Evolutionary conservation across 2,888 invertebrate genomes (phyloP), one percentile per base, ranked within the genome.

Genomic region (Drosophila limbata): DNA sequence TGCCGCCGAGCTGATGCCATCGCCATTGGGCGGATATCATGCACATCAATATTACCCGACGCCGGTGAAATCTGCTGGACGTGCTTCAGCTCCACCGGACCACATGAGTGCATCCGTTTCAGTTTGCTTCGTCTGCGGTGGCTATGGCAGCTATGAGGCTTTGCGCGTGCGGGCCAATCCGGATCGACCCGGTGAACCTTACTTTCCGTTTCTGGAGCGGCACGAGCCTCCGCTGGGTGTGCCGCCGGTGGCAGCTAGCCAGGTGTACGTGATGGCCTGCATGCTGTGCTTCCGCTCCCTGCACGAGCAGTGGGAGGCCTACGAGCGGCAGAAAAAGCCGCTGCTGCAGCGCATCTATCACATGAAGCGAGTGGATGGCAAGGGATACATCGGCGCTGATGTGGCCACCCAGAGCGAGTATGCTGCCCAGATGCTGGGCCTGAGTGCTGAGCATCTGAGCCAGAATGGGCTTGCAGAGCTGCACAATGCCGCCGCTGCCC

Each of bases 401-500:
- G 96, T 98, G 95, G 95, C 96, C 56, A 94, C 97, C 79, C 97
- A 97, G 92, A 97, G 97, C 56, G 98, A 98, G 93, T 98, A 98
- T 93, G 98, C 97, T 55, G 97, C 98, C 25, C 97, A 97, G 91
- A 95, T 98, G 84, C 94, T 97, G 65, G 97, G 97, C 0, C 93
- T 97, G 55, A 95, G 95, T 77, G 94, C 95, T 63, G 95, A 96
- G 63, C 91, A 92, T 66, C 79, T 92, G 19, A 86, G 88, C 6
- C 90, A 88, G 66, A 87, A 89, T 37, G 90, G 88, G 2, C 44
- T 89, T 11, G 73, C 66, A 1, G 81, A 86, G 9, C 77, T 83
- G 42, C 86, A 79, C 19, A 83, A 64, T 39, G 62, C 71, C 0
- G 77, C 76, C n/a, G 69, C 53, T 1, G 28, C 72, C 37, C 19